Evolutionary conservation across 2,113 vertebrate genomes (phyloP), one percentile per base, ranked within the genome.

Genomic region (Turdus rufiventris): DNA sequence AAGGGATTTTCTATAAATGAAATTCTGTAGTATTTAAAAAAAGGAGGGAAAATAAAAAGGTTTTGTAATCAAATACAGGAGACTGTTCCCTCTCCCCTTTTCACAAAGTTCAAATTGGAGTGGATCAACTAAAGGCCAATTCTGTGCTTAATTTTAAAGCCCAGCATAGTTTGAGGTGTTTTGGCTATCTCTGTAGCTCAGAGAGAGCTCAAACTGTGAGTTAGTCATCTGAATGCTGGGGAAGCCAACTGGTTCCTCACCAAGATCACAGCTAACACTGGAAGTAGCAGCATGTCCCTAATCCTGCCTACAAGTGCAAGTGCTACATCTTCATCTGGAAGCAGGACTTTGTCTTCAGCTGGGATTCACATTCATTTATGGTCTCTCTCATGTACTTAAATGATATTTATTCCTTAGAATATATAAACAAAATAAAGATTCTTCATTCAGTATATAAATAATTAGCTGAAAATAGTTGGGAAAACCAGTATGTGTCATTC

Each of bases 21-120:
- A 81, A 10, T 26, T 48, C 2, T 60, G 42, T 26, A 78, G 33
- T 56, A 62, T 82, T 85, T 71, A 20, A 68, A 75, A 67, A 47
- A 6, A 9, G 2, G 1, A 12, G 5, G 0, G 1, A 2, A 9
- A 3, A 5, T 5, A 15, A 34, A 60, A 42, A 23, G 1, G 10
- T 45, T 50, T 14, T 60, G 3, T 17, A 36, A 61, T 43, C 4
- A 60, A 82, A 68, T 45, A 14, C 8, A 20, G 47, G 51, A 60
- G 43, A 18, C 8, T 14, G 1, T 58, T 86, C 10, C 15, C 7
- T 50, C 2, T 62, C 18, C 1, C 3, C 1, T 33, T 81, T 76
- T 68, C 57, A 38, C 7, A 33, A 88, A 83, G 8, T 65, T 72
- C 25, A 40, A 21, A 71, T 5, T 73, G 15, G 19, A 70, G 5